These are phyloP conservation scores for Danionella dracula DNA, from an alignment of 2,797 vertebrate species.

Conservation along the genomic window DNA sequence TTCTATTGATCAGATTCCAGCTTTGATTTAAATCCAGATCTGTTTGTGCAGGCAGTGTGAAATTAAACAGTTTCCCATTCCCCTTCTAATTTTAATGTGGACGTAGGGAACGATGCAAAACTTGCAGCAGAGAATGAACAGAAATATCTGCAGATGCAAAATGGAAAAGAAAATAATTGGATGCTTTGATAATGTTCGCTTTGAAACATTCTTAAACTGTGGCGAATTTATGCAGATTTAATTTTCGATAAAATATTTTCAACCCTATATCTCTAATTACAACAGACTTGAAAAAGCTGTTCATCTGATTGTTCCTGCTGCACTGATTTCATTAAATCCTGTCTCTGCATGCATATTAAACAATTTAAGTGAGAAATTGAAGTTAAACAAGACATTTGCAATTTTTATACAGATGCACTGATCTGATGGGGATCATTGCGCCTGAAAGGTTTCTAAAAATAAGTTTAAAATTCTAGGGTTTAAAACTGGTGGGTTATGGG, in stretches of 20 bases:
- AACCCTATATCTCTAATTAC: no score
- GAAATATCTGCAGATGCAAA: no score
- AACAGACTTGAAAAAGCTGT: background rate
- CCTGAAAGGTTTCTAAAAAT: slow-evolving; percentile 9
- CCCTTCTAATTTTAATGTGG: slow-evolving; percentile 14
- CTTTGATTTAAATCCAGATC: slow-evolving; percentile 25
- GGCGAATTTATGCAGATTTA: no score
- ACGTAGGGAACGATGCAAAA: slow-evolving; percentile 39
- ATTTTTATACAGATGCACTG: slow-evolving; percentile 14
- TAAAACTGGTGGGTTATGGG: slow-evolving; percentile 14
- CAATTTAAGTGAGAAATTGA: background rate
- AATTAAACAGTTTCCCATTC: slow-evolving; percentile 34
- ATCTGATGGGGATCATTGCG: slow-evolving; percentile 7
- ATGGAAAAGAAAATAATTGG: no score
- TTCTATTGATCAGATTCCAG: slow-evolving; percentile 36
- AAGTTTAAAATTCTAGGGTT: no score
- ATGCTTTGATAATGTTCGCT: no score
- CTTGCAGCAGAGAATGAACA: no score
- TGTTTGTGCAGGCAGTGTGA: slow-evolving; percentile 45
- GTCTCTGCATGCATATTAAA: background rate
- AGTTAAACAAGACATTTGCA: slow-evolving; percentile 5
- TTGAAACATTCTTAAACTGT: no score
- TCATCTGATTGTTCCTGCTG: background rate
- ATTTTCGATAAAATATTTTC: no score
- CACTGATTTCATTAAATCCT: background rate